Percentiles rank a stretch among this genome's conserved stretches.
Conservation (phyloP, 2,113 vertebrate species). For the Irena cyanogastra region DNA sequence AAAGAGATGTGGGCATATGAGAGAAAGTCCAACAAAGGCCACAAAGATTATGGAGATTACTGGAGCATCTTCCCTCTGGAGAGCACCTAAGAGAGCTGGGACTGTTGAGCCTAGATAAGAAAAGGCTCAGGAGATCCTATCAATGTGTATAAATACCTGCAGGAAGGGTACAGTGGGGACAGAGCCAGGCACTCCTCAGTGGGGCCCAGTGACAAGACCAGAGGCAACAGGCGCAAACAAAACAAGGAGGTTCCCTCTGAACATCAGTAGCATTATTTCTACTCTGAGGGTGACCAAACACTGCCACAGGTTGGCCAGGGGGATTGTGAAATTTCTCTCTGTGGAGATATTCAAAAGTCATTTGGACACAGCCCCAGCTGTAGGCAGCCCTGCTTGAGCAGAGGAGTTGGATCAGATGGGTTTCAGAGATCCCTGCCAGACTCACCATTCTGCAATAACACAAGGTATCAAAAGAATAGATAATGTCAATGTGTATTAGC, state of each 20-base stretch:
- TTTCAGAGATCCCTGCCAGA: background rate
- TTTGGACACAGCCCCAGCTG: background rate
- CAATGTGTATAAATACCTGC: background rate
- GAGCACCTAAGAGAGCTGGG: background rate
- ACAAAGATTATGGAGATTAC: background rate
- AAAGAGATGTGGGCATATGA: background rate
- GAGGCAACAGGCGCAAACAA: background rate
- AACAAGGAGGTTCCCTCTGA: background rate
- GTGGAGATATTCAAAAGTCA: background rate
- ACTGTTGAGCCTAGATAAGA: background rate
- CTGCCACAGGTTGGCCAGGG: background rate
- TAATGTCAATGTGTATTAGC: background rate
- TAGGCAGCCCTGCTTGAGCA: background rate
- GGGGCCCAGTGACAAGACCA: background rate
- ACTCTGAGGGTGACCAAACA: background rate
- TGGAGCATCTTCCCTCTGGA: background rate
- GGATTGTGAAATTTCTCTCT: background rate
- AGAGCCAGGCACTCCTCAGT: background rate
- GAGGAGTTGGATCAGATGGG: background rate
- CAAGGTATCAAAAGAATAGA: background rate
- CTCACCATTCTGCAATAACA: background rate
- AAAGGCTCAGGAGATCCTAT: background rate
- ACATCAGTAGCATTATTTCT: background rate
- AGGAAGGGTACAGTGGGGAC: background rate
- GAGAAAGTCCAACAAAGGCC: fast-evolving